Evolutionary conservation across 2,797 vertebrate genomes (phyloP).

Genomic region (Ceyx erithaca): DNA sequence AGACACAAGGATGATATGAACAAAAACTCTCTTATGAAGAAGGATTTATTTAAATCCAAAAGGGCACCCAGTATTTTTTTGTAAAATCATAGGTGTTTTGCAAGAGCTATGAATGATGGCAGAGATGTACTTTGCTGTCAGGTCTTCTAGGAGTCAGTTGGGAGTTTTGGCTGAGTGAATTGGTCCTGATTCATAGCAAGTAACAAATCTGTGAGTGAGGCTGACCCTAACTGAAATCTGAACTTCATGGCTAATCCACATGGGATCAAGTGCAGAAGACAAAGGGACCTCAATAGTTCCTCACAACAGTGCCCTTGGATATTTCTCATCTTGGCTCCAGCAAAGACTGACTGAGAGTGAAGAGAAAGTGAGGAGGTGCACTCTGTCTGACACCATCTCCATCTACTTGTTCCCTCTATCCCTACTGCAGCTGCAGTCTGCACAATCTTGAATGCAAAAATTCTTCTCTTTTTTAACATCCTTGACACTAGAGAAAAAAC

Average conservation of each 20-base stretch:
- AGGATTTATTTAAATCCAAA: background rate
- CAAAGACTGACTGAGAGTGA: background rate
- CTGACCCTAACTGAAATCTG: background rate
- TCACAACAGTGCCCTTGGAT: fast-evolving
- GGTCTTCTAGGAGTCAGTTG: background rate
- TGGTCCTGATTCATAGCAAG: background rate
- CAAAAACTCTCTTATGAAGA: background rate
- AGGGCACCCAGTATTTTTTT: background rate
- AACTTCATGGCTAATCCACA: background rate
- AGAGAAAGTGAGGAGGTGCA: background rate
- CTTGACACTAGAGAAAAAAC: background rate
- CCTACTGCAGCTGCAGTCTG: background rate
- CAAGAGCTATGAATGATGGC: background rate
- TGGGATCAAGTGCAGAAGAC: background rate
- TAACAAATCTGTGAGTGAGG: background rate
- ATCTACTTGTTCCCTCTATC: background rate
- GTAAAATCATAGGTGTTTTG: conserved; percentile 2
- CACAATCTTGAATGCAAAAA: background rate
- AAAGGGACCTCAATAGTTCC: background rate
- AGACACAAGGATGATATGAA: background rate
- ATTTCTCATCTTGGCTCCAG: background rate
- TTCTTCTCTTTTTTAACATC: background rate
- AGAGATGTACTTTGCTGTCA: background rate
- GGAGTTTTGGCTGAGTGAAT: conserved; percentile 1
- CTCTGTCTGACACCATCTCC: background rate